These are phyloP conservation scores for Pygoscelis adeliae DNA, from an alignment of 2,113 vertebrate species.

Conservation along the genomic window DNA sequence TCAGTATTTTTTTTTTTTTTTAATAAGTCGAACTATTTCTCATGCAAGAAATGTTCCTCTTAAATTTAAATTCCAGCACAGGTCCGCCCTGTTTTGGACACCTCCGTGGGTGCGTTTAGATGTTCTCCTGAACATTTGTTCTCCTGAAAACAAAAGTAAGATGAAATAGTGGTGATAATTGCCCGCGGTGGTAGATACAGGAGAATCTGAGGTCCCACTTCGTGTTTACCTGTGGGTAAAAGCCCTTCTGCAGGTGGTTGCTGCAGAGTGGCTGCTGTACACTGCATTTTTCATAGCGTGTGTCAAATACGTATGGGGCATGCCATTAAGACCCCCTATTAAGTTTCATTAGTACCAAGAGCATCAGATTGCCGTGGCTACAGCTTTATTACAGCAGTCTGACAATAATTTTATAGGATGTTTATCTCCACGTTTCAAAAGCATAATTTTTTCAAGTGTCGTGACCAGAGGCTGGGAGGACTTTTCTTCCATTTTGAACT, in stretches of 20 bases:
- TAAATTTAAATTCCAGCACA: background rate
- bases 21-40: background rate
- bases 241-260: background rate
- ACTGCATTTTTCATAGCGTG: fast-evolving
- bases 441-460: background rate
- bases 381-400: background rate
- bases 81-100: background rate
- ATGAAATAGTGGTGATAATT: fast-evolving
- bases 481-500: background rate
- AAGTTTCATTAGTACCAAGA: background rate
- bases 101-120: fast-evolving
- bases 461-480: background rate
- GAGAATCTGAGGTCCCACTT: background rate
- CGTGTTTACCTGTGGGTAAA: background rate
- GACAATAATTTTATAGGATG: background rate
- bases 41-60: background rate
- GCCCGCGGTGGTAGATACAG: background rate
- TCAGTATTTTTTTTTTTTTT: fast-evolving
- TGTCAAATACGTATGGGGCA: fast-evolving
- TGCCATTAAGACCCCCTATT: background rate
- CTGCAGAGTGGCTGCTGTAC: background rate
- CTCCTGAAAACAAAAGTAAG: background rate
- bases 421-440: background rate
- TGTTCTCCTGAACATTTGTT: background rate
- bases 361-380: background rate